Conservation (phyloP, 2,888 invertebrate species). For the Cerastis rubricosa region DNA sequence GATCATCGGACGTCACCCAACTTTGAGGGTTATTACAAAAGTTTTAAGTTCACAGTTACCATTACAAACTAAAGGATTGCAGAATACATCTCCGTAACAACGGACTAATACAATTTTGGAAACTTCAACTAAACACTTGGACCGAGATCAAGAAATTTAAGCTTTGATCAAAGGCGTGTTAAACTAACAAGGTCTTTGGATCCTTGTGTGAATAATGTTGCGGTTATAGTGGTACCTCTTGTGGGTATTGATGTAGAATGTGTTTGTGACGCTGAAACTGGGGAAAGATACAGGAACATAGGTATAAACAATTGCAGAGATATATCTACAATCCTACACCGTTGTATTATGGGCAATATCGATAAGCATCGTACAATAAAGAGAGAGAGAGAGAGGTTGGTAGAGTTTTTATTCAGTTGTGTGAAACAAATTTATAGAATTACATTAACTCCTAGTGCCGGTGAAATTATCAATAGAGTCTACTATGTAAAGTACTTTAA, state of each 20-base stretch:
- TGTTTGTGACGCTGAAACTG: background rate
- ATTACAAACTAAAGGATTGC: slow-evolving; percentile 52
- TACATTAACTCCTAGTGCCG: background rate
- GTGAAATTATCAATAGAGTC: background rate
- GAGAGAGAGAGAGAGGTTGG: background rate
- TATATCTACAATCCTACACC: background rate
- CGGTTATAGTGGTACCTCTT: slow-evolving; percentile 5
- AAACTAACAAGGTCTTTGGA: slow-evolving; percentile 49
- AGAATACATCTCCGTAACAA: slow-evolving; percentile 48
- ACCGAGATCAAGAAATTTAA: slow-evolving; percentile 52
- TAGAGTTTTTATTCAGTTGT: background rate
- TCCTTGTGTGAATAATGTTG: slow-evolving; percentile 43
- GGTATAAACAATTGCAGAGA: background rate
- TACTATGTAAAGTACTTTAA: background rate
- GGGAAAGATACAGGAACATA: background rate
- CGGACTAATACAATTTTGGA: slow-evolving; percentile 52
- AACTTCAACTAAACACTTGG: slow-evolving; percentile 59
- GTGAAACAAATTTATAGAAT: background rate
- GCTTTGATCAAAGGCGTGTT: slow-evolving; percentile 57
- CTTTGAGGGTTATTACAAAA: slow-evolving; percentile 58
- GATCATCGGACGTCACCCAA: slow-evolving; percentile 38
- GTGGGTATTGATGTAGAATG: slow-evolving; percentile 1
- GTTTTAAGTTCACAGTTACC: slow-evolving; percentile 56
- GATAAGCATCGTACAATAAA: background rate
- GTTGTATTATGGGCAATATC: background rate